A percentile compares a stretch with the other conserved stretches of the same genome.
phyloP scores from a whole-genome alignment of 2,888 invertebrate species.

The Lasius platythorax region DNA sequence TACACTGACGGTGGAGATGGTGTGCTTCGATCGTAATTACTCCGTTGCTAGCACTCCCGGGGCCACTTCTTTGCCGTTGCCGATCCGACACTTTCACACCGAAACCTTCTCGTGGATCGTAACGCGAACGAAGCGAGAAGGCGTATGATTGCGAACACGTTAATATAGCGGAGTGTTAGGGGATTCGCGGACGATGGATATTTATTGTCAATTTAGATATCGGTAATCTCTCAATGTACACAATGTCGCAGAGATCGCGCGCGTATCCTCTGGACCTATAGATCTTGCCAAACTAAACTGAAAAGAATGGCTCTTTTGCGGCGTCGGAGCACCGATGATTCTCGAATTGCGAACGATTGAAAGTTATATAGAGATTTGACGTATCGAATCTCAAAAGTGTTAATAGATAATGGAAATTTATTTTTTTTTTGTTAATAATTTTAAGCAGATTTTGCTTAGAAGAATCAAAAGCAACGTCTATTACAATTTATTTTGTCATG shows the following conservation, averaged over 20 bases:
- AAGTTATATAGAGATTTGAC: not conserved
- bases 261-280: not conserved
- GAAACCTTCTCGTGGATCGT: conserved; percentile 37
- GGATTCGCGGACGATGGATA: conserved; percentile 2
- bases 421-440: not conserved
- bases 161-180: conserved; percentile 5
- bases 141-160: not conserved
- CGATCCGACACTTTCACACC: conserved; percentile 69
- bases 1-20: conserved; percentile 76
- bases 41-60: conserved; percentile 78
- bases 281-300: not conserved
- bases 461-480: not conserved
- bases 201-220: conserved; percentile 18
- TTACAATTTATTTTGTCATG: not conserved
- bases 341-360: conserved; percentile 1
- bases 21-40: conserved; percentile 80
- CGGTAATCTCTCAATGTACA: not conserved
- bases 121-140: conserved; percentile 29
- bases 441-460: not conserved
- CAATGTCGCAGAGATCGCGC: conserved; percentile 8
- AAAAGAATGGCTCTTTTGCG: not conserved
- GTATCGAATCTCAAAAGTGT: not conserved
- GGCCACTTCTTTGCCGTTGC: conserved; percentile 69
- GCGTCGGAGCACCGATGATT: not conserved
- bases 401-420: not conserved